Percentiles rank a stretch among this genome's conserved stretches.
phyloP scores from a whole-genome alignment of 2,113 vertebrate species.

The Parotia lawesii region DNA sequence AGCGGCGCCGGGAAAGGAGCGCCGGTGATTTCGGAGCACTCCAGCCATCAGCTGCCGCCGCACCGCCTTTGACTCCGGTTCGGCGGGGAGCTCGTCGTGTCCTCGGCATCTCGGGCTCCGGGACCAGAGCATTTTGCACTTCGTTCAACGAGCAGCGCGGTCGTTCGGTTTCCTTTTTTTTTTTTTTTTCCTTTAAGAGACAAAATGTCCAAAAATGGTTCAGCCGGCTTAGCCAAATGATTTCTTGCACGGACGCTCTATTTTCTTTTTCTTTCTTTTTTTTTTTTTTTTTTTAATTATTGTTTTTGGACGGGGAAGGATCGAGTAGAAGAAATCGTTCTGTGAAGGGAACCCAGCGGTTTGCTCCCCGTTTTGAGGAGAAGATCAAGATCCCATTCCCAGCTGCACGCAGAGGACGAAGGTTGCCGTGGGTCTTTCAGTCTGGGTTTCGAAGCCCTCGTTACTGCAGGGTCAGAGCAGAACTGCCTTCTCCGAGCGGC shows the following conservation, averaged over 20 bases:
- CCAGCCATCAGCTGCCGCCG: not conserved
- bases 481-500: constrained; percentile 2
- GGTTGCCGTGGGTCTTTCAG: not conserved
- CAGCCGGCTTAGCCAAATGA: not conserved
- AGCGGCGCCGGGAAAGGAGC: not conserved
- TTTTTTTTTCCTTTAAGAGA: not conserved
- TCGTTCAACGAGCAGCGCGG: not conserved
- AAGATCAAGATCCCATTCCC: not conserved
- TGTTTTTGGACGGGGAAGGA: not conserved
- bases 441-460: not conserved
- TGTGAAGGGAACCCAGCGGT: not conserved
- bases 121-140: not conserved
- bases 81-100: not conserved
- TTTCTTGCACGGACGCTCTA: not conserved
- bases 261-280: not conserved
- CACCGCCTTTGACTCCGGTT: not conserved
- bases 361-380: not conserved
- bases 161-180: not conserved
- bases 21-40: not conserved
- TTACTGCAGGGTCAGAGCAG: not conserved
- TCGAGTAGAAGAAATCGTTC: not conserved
- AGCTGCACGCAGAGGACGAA: not conserved
- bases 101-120: not conserved
- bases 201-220: not conserved
- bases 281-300: not conserved